A percentile compares a stretch with the other conserved stretches of the same genome.
phyloP scores from a whole-genome alignment of 30 jellyfish, hydroid and myxozoan species.

The Aurelia aurita complex sp. Pacific region DNA sequence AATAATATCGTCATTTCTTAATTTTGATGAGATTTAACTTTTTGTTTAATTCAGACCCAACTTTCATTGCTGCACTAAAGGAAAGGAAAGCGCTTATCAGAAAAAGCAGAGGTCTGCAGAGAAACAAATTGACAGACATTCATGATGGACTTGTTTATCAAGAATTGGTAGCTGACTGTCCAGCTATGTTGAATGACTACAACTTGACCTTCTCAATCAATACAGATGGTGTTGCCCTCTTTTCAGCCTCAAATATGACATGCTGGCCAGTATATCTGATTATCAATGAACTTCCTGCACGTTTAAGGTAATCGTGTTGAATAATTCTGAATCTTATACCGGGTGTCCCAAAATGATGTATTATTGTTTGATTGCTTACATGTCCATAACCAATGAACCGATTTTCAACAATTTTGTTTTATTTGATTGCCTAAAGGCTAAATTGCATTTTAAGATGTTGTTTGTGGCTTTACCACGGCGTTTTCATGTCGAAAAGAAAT shows the following conservation, averaged over 20 bases:
- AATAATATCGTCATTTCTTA: too few species aligned
- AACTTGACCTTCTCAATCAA: constrained; percentile 11
- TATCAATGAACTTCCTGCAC: too few species aligned
- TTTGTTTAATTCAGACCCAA: background rate
- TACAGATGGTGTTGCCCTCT: constrained; percentile 20
- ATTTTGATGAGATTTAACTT: constrained; percentile 2
- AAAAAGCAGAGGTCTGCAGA: constrained; percentile 10
- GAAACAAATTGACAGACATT: constrained; percentile 8
- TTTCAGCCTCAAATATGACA: constrained; percentile 2
- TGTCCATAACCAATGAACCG: too few species aligned
- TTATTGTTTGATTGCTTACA: too few species aligned
- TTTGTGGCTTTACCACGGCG: too few species aligned
- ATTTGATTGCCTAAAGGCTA: too few species aligned
- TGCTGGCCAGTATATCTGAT: background rate
- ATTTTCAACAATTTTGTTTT: too few species aligned
- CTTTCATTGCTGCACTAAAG: constrained; percentile 16
- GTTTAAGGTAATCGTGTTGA: too few species aligned
- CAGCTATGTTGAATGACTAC: constrained; percentile 17
- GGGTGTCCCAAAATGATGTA: too few species aligned
- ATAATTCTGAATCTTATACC: too few species aligned
- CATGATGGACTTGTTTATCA: constrained; percentile 14
- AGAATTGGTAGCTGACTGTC: constrained; percentile 10
- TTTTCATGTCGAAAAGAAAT: too few species aligned
- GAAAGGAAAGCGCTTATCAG: constrained; percentile 7
- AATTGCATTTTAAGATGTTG: too few species aligned